These are phyloP conservation scores for Saccostrea glomerata DNA, from an alignment of 1,140 invertebrate genomes.

Conservation along the genomic window DNA sequence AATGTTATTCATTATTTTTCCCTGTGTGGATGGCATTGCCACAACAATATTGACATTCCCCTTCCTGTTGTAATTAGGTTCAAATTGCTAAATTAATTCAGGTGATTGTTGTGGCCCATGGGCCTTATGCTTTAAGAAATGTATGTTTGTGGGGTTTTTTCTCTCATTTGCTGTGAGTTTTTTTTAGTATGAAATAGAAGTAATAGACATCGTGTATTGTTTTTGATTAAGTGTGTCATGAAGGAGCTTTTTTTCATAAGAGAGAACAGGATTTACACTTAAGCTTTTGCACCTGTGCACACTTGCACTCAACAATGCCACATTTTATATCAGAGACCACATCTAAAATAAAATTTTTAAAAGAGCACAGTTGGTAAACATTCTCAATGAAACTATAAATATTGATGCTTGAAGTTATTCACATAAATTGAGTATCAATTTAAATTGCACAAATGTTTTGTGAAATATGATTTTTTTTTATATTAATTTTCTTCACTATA, in stretches of 20 bases:
- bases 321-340: not conserved
- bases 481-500: too few species aligned
- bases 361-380: not conserved
- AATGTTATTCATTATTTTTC: too few species aligned
- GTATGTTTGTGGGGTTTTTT: not conserved
- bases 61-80: too few species aligned
- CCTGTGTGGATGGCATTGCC: too few species aligned
- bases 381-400: not conserved
- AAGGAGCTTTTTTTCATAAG: not conserved
- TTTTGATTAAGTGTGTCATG: not conserved
- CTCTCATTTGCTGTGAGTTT: not conserved
- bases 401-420: too few species aligned
- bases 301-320: not conserved
- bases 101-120: too few species aligned
- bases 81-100: too few species aligned
- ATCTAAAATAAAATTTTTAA: not conserved
- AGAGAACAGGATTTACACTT: not conserved
- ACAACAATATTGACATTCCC: too few species aligned
- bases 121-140: not conserved
- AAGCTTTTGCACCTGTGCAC: not conserved
- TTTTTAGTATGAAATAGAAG: not conserved
- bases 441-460: too few species aligned
- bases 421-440: too few species aligned
- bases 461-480: too few species aligned
- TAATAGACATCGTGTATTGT: not conserved